Conservation (phyloP, 92 coral and sea anemone species). For the Porites cylindrica region DNA sequence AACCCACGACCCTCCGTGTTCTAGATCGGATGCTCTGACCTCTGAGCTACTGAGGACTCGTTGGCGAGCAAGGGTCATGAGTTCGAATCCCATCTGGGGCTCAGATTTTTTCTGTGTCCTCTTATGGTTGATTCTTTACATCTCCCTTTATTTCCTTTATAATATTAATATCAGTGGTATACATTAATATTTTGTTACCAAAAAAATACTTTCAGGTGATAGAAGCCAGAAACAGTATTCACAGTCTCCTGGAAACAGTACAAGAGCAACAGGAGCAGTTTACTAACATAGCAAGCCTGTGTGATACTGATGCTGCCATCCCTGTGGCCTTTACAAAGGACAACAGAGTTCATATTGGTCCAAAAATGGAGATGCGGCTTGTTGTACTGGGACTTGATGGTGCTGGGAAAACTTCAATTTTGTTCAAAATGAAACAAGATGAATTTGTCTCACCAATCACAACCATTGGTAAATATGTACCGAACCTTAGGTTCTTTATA, state of each 20-base stretch:
- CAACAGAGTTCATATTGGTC: constrained; percentile 97
- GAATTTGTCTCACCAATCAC: constrained; percentile 97
- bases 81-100: too few relatives aligned
- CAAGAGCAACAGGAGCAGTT: constrained; percentile 99
- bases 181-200: too few relatives aligned
- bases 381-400: constrained; percentile 99
- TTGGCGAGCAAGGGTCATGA: too few relatives aligned
- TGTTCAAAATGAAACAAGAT: constrained; percentile 97
- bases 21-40: too few relatives aligned
- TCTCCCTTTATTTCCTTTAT: too few relatives aligned
- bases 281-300: constrained; percentile 90
- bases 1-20: too few relatives aligned
- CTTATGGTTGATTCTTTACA: too few relatives aligned
- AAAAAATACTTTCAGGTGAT: constrained; percentile 72
- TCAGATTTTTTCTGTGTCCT: too few relatives aligned
- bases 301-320: constrained; percentile 93
- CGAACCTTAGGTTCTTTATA: neutral
- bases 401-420: constrained; percentile 98
- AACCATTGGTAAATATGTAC: constrained; percentile 82
- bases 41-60: too few relatives aligned
- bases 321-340: constrained; percentile 99
- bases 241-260: constrained; percentile 90
- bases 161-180: too few relatives aligned
- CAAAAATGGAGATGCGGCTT: constrained; percentile 99
- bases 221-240: constrained; percentile 91